Evolutionary conservation across 2,888 invertebrate species (phyloP), one percentile per base, ranked within the genome.

Genomic region (Magallana nippona): DNA sequence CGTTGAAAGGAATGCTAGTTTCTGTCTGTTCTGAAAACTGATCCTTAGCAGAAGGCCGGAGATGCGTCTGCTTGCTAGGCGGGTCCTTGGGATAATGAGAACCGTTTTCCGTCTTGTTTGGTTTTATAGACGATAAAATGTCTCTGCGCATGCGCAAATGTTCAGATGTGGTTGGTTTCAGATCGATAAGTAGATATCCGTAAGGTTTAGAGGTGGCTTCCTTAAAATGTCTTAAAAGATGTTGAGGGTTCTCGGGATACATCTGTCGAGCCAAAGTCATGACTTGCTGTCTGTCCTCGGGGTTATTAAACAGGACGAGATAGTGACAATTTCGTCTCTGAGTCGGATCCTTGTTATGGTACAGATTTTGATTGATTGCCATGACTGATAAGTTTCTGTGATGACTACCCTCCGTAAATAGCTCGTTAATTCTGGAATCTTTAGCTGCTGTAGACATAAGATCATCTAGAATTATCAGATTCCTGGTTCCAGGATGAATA

Each of bases 281-380:
- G 8, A 85, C 57, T 1, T 78, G 62, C 60, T 85, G 84, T 82
- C 81, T 79, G 78, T 86, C 88, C 11, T 87, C 81, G 8, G 87
- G 88, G 62, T 87, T 86, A 62, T 88, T 85, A 82, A 85, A 88
- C 32, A 88, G 19, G 13, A 86, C 81, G n/a, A 88, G 13, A 80
- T 88, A 88, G 44, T 88, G 88, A 81, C 86, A 86, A 55, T 88
- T 87, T 81, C 88, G 63, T 81, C 83, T 82, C 32, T 86, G 87
- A 22, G 87, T 87, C 17, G 87, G 87, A 78, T 87, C 88, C 71
- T 87, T 87, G 81, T 63, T 87, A 27, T 63, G 83, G 60, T 84
- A 85, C 55, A 88, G 60, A 55, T 86, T 87, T 63, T 88, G 87
- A 58, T 86, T 85, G 13, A 85, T 84, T 13, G 85, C 84, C n/a